These are phyloP conservation scores for Meliscaeva auricollis DNA, from an alignment of 2,888 invertebrate species.

Conservation along the genomic window DNA sequence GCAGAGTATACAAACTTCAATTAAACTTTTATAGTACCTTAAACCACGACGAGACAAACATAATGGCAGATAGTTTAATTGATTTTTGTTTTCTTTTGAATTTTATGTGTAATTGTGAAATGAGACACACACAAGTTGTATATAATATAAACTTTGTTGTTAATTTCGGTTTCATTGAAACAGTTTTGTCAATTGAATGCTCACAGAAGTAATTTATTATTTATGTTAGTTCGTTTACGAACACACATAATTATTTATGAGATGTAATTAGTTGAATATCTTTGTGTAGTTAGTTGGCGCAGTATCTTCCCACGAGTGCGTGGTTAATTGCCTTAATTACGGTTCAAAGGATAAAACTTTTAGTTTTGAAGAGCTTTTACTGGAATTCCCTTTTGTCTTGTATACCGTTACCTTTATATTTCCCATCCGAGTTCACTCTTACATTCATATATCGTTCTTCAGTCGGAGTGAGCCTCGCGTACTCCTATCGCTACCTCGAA, in stretches of 20 bases:
- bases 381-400: conserved; percentile 61
- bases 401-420: conserved; percentile 2
- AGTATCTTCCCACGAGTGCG: conserved; percentile 49
- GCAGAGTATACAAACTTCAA: too few relatives aligned
- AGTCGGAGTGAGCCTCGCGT: neutral
- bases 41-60: too few relatives aligned
- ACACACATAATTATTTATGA: conserved; percentile 67
- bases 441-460: conserved; percentile 10
- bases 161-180: neutral
- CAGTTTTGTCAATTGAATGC: conserved; percentile 2
- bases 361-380: conserved; percentile 66
- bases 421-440: conserved; percentile 30
- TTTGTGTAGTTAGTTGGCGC: conserved; percentile 36
- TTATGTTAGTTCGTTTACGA: conserved; percentile 34
- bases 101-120: too few relatives aligned
- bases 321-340: conserved; percentile 72
- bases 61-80: too few relatives aligned
- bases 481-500: neutral
- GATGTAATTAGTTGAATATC: conserved; percentile 67
- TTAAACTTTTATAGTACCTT: too few relatives aligned
- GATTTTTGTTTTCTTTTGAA: too few relatives aligned
- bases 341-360: conserved; percentile 71
- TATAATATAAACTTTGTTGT: too few relatives aligned
- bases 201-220: conserved; percentile 17
- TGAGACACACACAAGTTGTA: too few relatives aligned